phyloP scores from a whole-genome alignment of 1,140 invertebrate genomes.

The Dendroctonus ponderosae region DNA sequence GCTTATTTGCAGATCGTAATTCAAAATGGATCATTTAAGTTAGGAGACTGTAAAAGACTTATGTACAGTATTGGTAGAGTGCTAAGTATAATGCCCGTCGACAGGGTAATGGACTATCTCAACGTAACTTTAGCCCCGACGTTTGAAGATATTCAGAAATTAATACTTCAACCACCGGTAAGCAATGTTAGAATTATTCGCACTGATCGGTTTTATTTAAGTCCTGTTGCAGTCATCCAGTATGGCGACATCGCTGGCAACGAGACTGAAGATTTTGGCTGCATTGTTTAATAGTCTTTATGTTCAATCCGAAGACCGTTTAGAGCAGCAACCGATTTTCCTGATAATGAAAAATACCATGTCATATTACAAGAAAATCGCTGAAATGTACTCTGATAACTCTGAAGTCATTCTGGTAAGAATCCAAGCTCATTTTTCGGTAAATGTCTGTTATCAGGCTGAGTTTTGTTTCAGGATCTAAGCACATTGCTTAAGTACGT shows the following conservation, averaged over 20 bases:
- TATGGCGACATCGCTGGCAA: constrained; percentile 52
- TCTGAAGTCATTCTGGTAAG: constrained; percentile 60
- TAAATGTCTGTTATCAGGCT: background rate
- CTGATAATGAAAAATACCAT: constrained; percentile 62
- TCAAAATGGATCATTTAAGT: constrained; percentile 56
- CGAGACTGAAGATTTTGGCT: constrained; percentile 67
- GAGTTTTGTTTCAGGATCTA: constrained; percentile 56
- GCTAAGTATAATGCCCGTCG: constrained; percentile 64
- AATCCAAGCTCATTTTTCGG: background rate
- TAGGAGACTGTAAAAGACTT: constrained; percentile 65
- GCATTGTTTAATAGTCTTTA: constrained; percentile 70
- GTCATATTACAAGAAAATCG: constrained; percentile 57
- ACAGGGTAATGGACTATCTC: constrained; percentile 67
- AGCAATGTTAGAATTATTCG: constrained; percentile 18
- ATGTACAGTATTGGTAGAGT: constrained; percentile 78
- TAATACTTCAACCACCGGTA: constrained; percentile 54
- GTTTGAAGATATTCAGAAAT: constrained; percentile 61
- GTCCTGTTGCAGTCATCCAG: constrained; percentile 33
- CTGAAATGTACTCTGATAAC: constrained; percentile 59
- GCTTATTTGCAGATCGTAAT: constrained; percentile 53
- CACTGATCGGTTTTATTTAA: background rate
- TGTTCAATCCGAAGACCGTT: constrained; percentile 41
- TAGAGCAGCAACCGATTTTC: constrained; percentile 53
- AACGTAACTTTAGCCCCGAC: constrained; percentile 68
- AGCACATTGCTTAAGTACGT: constrained; percentile 69